Evolutionary conservation across 2,797 vertebrate genomes (phyloP), one percentile per base, ranked within the genome.

Genomic region (Fistularia tabacaria): DNA sequence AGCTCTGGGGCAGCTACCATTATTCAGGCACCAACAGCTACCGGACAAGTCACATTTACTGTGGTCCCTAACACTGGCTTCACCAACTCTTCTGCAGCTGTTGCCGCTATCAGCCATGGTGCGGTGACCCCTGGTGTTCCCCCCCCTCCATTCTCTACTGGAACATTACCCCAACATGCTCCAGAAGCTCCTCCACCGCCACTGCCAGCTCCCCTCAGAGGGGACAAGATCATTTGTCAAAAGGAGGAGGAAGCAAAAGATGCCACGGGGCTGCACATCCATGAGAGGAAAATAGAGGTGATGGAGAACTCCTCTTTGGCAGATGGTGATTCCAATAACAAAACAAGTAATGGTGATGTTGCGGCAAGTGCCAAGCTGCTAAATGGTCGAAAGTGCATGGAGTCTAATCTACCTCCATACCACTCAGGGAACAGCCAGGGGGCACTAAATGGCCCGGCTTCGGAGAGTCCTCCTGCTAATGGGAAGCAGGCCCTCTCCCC

Each of bases 191-290:
- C 92, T 67, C 78, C 92, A 67, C 81, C 49, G 4, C 10, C 66
- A 6, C 77, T 84, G 55, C 89, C 92, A 76, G 90, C 93, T 59
- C 93, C 93, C 14, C 94, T 99, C 77, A 92, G 93, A 92, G 97
- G 95, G 83, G 97, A 99, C 90, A 97, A 94, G 89, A 99, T 99
- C 58, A 98, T 99, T 87, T 99, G 97, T 93, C 96, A 99, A 91
- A 99, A 98, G 89, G 97, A 99, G 89, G 97, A 99, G 90, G 96
- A 98, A 90, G 97, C 97, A 84, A 98, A 98, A 88, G 97, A 98
- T 55, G 94, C 94, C 80, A 96, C 97, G 51, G 97, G 96, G 88
- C 93, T 99, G 82, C 96, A 99, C 67, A 86, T 98, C 80, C 97
- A 99, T 4, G 97, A 99, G 80, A 92, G 95, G 67, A 98, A 95